These are phyloP conservation scores for Bombus waltoni DNA, from an alignment of 1,140 invertebrate genomes.

Conservation along the genomic window DNA sequence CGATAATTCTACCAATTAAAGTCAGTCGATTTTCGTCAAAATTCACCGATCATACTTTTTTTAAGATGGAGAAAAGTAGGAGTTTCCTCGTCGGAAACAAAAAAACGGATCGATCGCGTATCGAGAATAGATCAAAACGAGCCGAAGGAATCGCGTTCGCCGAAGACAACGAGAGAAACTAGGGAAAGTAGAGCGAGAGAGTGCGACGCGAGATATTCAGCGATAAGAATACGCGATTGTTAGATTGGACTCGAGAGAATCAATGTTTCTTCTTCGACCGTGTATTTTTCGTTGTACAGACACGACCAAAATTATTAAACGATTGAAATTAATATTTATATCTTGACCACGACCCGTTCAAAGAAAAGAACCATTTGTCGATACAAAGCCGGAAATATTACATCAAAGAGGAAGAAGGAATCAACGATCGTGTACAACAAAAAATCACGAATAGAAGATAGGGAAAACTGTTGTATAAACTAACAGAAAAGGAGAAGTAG, in stretches of 20 bases:
- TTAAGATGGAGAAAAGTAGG: background rate
- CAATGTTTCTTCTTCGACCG: background rate
- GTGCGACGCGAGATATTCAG: background rate
- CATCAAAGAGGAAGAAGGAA: background rate
- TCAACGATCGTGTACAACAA: background rate
- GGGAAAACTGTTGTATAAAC: background rate
- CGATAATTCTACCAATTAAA: background rate
- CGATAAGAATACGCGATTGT: background rate
- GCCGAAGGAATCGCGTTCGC: background rate
- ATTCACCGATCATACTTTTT: background rate
- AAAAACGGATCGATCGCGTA: background rate
- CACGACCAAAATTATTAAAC: background rate
- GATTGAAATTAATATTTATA: background rate
- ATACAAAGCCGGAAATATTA: background rate
- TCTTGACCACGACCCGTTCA: background rate
- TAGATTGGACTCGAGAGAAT: background rate
- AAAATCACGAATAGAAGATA: background rate
- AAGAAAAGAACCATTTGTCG: background rate
- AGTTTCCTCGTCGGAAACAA: background rate
- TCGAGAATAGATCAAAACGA: background rate
- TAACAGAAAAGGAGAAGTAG: background rate
- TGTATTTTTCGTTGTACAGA: background rate
- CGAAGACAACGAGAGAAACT: conserved; percentile 17
- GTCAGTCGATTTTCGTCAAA: no score
- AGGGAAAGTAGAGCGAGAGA: background rate